Conservation (phyloP, 2,888 invertebrate species). For the Phania funesta region DNA sequence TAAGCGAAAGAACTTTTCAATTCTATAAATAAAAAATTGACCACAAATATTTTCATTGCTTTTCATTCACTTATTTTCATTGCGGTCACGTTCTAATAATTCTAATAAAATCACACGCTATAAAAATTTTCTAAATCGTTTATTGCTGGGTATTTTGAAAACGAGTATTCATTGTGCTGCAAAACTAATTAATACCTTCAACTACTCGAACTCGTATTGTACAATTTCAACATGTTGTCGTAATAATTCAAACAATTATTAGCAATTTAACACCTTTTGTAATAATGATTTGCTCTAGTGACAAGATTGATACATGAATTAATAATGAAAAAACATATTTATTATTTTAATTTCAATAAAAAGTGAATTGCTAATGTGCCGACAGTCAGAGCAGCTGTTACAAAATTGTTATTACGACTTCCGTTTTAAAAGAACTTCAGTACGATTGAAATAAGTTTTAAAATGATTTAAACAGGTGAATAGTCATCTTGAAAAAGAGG, state of each 20-base stretch:
- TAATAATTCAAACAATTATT: conserved; percentile 27
- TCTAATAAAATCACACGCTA: conserved; percentile 1
- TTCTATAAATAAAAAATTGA: not conserved
- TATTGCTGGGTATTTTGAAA: not conserved
- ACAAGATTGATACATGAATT: not conserved
- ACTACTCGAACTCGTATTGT: not conserved
- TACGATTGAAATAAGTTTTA: not conserved
- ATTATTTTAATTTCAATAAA: conserved; percentile 12
- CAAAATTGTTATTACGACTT: not conserved
- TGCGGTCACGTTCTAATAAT: conserved; percentile 41
- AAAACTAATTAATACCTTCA: not conserved
- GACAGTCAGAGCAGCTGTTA: not conserved
- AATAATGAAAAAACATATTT: not conserved
- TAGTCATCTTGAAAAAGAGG: no score
- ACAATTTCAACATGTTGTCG: not conserved
- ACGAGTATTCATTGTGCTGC: not conserved
- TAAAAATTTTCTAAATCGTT: conserved; percentile 19
- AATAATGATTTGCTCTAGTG: conserved; percentile 54
- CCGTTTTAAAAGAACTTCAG: not conserved
- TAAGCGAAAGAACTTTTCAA: not conserved
- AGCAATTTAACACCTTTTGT: conserved; percentile 47
- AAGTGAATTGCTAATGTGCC: conserved; percentile 14
- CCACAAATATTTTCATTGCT: not conserved
- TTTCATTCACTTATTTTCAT: not conserved
- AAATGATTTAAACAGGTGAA: no score